Percentiles rank a stretch among this genome's conserved stretches.
phyloP scores from a whole-genome alignment of 2,888 invertebrate genomes.

The Anthrax anthrax region DNA sequence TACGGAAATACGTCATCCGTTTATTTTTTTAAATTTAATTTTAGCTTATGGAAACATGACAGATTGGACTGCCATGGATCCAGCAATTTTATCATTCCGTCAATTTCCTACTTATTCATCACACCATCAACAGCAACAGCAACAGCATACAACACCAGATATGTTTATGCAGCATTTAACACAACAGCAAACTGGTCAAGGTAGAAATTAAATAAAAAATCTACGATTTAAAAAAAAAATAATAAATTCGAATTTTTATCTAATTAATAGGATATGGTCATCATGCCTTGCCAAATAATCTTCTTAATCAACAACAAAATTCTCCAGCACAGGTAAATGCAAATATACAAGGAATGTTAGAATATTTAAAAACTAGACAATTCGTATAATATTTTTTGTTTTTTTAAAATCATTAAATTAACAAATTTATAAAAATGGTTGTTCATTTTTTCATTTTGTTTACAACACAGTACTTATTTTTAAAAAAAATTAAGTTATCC shows the following conservation, averaged over 20 bases:
- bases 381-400: constrained; percentile 20
- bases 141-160: constrained; percentile 19
- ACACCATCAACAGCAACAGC: constrained; percentile 30
- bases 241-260: not conserved
- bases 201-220: constrained; percentile 10
- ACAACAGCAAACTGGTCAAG: constrained; percentile 25
- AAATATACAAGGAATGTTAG: constrained; percentile 29
- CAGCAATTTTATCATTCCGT: constrained; percentile 53
- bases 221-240: not conserved
- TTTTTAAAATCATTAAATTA: too few relatives aligned
- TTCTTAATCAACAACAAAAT: constrained; percentile 26
- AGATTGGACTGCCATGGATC: constrained; percentile 87
- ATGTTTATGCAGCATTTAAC: constrained; percentile 30
- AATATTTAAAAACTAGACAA: constrained; percentile 28
- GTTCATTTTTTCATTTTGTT: constrained; percentile 6
- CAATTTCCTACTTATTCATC: constrained; percentile 32
- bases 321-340: constrained; percentile 28
- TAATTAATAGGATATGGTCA: constrained; percentile 22
- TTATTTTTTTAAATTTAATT: not conserved
- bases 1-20: not conserved
- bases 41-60: constrained; percentile 43
- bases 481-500: too few relatives aligned
- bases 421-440: too few relatives aligned
- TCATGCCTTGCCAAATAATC: constrained; percentile 26
- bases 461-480: too few relatives aligned